These are phyloP conservation scores for Manacus vitellinus DNA, from an alignment of 2,113 vertebrate genomes.

Conservation along the genomic window DNA sequence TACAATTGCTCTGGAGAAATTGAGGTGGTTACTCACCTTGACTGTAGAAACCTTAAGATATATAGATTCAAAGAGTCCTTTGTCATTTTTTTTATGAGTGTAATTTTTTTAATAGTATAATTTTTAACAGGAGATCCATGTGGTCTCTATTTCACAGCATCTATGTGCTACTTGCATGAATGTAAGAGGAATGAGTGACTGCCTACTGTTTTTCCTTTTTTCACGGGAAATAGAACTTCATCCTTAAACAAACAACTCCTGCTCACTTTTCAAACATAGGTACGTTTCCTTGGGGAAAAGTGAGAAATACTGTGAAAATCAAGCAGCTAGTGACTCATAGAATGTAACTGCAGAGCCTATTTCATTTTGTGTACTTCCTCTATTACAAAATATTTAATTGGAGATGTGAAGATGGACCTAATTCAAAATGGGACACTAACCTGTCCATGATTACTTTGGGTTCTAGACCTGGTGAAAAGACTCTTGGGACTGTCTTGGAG, in stretches of 20 bases:
- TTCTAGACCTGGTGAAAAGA: not conserved
- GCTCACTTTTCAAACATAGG: not conserved
- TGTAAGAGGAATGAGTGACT: not conserved
- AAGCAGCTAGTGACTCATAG: not conserved
- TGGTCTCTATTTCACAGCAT: not conserved
- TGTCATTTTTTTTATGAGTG: not conserved
- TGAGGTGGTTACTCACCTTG: not conserved
- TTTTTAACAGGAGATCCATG: not conserved
- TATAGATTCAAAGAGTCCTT: not conserved
- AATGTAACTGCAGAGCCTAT: not conserved
- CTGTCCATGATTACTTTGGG: not conserved
- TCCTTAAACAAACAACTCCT: not conserved
- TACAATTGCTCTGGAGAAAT: not conserved
- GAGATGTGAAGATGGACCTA: not conserved
- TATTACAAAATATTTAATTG: not conserved
- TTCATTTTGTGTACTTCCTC: not conserved
- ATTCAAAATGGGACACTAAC: not conserved
- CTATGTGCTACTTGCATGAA: not conserved
- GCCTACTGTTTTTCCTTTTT: not conserved
- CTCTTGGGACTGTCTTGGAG: not conserved
- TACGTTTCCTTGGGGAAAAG: not conserved
- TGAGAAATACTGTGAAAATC: not conserved
- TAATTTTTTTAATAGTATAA: not conserved
- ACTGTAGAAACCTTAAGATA: not conserved
- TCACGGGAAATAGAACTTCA: not conserved